Evolutionary conservation across 2,797 vertebrate genomes (phyloP), one percentile per base, ranked within the genome.

Genomic region (Aeoliscus strigatus): DNA sequence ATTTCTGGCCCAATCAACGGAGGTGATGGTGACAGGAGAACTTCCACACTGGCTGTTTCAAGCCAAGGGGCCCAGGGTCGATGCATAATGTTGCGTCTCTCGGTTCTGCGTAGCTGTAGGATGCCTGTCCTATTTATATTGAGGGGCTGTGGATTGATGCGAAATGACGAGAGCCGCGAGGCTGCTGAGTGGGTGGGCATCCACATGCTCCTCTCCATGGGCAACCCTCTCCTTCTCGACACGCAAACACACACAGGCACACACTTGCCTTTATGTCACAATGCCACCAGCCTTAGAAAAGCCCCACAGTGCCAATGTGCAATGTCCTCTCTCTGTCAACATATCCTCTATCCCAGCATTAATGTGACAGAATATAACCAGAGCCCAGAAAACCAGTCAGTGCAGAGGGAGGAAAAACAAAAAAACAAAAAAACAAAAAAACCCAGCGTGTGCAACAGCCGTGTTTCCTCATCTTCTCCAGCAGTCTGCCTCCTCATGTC

Each of bases 121-220:
- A 85, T 33, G 70, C 60, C 72, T 82, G 76, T 83, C 79, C 84
- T 89, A 85, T 85, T 88, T 87, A 85, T 89, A 88, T 85, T 84
- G 83, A 86, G 79, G 75, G 79, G 54, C 77, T 47, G 70, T 83
- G 79, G 87, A 88, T 82, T 88, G 86, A 90, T 90, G 85, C 56
- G 70, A 86, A 86, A 81, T 84, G 89, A 89, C 85, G 80, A 83
- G 62, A 75, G 86, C 88, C 75, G 75, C 66, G 53, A 82, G 82
- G 84, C 79, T 72, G 53, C 51, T 64, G 82, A 84, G 80, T 80
- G 84, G 81, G 83, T 79, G 77, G 81, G 74, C 70, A 80, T 84
- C 82, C 83, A 83, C 86, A 86, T 82, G 80, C 77, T 78, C 72
- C 24, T 42, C 74, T 87, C 81, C 80, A 83, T 77, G 80, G 80